Evolutionary conservation across 2,888 invertebrate genomes (phyloP), one percentile per base, ranked within the genome.

Genomic region (Platynereis dumerilii): DNA sequence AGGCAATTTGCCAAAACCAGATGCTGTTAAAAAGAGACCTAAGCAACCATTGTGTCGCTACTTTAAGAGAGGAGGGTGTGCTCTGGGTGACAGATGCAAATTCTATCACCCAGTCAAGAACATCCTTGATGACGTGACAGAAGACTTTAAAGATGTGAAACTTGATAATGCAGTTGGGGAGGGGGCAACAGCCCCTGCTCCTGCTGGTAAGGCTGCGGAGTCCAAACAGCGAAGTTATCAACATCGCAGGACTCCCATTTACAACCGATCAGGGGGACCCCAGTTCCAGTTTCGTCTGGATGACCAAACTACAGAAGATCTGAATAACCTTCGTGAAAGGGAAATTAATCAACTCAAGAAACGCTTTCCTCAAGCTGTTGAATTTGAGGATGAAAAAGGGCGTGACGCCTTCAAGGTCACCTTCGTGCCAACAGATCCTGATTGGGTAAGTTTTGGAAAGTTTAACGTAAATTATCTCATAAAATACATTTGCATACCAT

Each of bases 381-480:
- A 5, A 5, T 22, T 48, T n/a, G 22, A 20, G 7, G 48, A n/a
- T n/a, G 22, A 48, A n/a, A n/a, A 22, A 7, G 48, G 48, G 5
- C 48, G 22, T 5, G 34, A 34, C 12, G 22, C n/a, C 20, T 48
- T 48, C 48, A 48, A 3, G 10, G 48, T 80, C 56, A 58, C 65
- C 27, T 79, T 81, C 62, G 65, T 64, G 28, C 77, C 80, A 42
- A 74, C 76, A 48, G 81, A 82, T 73, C 82, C 81, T 54, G 82
- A 82, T 64, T 82, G 82, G 82, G 80, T 81, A 74, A 74, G 75
- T 60, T n/a, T n/a, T n/a, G n/a, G n/a, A n/a, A n/a, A n/a, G n/a
- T n/a, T 20, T 22, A n/a, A n/a, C n/a, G n/a, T n/a, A n/a, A n/a
- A n/a, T n/a, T n/a, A n/a, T n/a, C n/a, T n/a, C n/a, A n/a, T n/a